Base-by-base conservation (phyloP, 2,797 vertebrate genomes). In the Ctenosaura bakeri region DNA sequence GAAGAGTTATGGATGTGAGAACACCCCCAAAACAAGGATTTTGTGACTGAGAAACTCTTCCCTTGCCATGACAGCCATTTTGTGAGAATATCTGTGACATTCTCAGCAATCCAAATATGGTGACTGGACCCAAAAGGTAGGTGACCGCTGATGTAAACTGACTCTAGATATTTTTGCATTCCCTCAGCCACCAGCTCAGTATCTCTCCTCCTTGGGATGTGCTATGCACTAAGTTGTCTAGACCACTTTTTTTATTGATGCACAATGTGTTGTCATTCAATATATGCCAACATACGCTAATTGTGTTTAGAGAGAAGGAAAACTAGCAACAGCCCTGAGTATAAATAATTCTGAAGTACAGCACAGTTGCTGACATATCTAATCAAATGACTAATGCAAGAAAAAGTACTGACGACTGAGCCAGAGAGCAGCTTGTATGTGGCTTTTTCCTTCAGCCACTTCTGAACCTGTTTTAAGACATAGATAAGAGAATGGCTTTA, bases 261-360 rank as follows among this genome's bases (percentile, higher is more conserved):
- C 83, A 35, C 59, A 92, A 91, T 85, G 69, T 90, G 38, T 87
- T 85, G 56, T 78, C 84, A 90, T 90, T 66, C 91, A 90, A 82
- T 22, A 91, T 35, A 91, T 46, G 76, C 64, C 90, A 73, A 90
- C n/a, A 79, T 0, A 59, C 64, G 8, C 46, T 90, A 87, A 71
- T 71, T 22, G 9, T 22, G 8, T 84, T 89, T 85, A 4, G 52
- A 59, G 91, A 89, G 26, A 80, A 18, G 89, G 74, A 77, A 93
- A 90, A 74, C 73, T 64, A 59, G 86, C 73, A 83, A 88, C 18
- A 78, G 86, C 35, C 10, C 79, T 0, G 0, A 90, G 32, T 29
- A 83, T 94, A 94, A 87, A 88, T 91, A 87, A 92, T 74, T 20
- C 62, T 0, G 87, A 90, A 85, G 85, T 56, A 89, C 29, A 76